Conservation (phyloP, 2,797 vertebrate species). For the Podarcis lilfordi region DNA sequence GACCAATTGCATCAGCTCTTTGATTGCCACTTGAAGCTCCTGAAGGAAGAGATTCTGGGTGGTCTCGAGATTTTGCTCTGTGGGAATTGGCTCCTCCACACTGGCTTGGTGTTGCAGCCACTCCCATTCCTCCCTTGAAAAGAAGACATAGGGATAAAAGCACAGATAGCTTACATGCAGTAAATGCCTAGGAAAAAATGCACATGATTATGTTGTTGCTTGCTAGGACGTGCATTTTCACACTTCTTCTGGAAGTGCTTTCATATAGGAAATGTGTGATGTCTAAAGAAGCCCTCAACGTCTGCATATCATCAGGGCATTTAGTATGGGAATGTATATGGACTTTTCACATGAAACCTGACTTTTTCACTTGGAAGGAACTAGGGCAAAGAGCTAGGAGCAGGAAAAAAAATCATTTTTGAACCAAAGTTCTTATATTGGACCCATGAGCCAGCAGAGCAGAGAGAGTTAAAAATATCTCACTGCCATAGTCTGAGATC, state of each 20-base stretch:
- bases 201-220: too few species aligned
- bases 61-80: constrained; percentile 78
- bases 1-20: constrained; percentile 86
- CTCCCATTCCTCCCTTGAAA: constrained; percentile 90
- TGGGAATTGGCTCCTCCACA: constrained; percentile 78
- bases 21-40: constrained; percentile 86
- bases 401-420: background rate
- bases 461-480: background rate
- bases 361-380: background rate
- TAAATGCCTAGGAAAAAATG: background rate
- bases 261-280: background rate
- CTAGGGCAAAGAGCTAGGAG: background rate
- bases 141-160: constrained; percentile 19
- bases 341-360: background rate
- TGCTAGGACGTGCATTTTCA: background rate
- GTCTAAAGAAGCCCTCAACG: background rate
- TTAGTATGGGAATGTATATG: too few species aligned
- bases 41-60: constrained; percentile 84
- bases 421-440: background rate
- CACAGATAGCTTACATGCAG: background rate
- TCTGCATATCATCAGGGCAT: background rate
- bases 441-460: background rate
- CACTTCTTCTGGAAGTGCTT: background rate
- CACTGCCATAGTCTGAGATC: too few species aligned
- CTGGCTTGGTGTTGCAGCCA: constrained; percentile 87